A percentile compares a stretch with the other conserved stretches of the same genome.
These are phyloP conservation scores for Promerops cafer DNA, from an alignment of 2,113 vertebrate species.

Conservation along the genomic window DNA sequence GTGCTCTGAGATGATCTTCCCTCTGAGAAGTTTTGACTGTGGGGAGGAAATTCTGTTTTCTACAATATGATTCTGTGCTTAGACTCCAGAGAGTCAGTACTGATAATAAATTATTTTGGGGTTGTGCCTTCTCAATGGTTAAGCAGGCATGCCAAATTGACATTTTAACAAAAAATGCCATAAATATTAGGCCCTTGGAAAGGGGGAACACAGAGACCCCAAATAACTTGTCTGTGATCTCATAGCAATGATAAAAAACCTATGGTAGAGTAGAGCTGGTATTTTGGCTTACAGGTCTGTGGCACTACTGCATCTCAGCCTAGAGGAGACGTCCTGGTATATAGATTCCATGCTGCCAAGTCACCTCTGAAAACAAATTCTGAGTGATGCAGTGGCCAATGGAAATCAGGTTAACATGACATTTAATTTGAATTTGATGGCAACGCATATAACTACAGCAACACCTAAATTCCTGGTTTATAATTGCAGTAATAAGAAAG, in stretches of 20 bases:
- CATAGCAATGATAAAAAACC: not conserved
- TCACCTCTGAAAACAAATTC: not conserved
- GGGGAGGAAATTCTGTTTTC: not conserved
- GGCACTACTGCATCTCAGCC: not conserved
- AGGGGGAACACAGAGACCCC: rapidly evolving
- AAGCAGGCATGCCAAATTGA: not conserved
- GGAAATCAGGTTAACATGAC: not conserved
- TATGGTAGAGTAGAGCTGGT: not conserved
- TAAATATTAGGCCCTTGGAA: not conserved
- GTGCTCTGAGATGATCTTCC: not conserved
- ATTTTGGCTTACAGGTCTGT: not conserved
- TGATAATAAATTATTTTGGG: not conserved
- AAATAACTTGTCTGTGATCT: not conserved
- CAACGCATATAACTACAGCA: not conserved
- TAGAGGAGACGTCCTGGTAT: not conserved
- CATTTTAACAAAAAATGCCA: not conserved
- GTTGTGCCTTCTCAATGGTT: not conserved
- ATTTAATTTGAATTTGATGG: not conserved
- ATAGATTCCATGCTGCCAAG: not conserved
- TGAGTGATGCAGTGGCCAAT: not conserved
- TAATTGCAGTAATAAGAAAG: not conserved
- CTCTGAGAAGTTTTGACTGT: not conserved
- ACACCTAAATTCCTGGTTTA: not conserved
- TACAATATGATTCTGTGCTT: not conserved
- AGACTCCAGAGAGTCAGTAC: not conserved